A percentile compares a stretch with the other conserved stretches of the same genome.
These are phyloP conservation scores for Tolmerus cingulatus DNA, from an alignment of 2,888 invertebrate species.

Conservation along the genomic window DNA sequence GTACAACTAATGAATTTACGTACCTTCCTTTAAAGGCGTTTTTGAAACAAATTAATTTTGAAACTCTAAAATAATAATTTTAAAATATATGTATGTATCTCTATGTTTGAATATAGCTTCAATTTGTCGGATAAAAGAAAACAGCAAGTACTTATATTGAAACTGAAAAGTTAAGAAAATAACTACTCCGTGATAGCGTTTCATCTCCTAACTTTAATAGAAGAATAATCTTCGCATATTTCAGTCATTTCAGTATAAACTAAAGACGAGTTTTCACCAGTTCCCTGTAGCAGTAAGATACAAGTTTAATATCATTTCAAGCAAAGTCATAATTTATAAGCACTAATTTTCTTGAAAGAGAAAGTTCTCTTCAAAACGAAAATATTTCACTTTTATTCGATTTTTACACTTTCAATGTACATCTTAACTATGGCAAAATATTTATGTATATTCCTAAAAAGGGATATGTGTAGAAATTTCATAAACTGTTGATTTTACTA, in stretches of 20 bases:
- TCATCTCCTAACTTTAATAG: not conserved
- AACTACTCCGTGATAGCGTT: not conserved
- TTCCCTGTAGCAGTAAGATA: not conserved
- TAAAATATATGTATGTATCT: too few relatives aligned
- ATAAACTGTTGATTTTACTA: too few relatives aligned
- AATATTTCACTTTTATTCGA: not conserved
- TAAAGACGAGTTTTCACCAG: not conserved
- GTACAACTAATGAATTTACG: too few relatives aligned
- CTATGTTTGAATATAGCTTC: too few relatives aligned
- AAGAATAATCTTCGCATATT: not conserved
- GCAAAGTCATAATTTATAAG: not conserved
- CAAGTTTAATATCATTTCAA: not conserved
- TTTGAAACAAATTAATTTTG: too few relatives aligned
- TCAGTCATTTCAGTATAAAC: not conserved
- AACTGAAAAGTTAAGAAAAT: not conserved
- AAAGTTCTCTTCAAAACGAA: not conserved
- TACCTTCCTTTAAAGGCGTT: too few relatives aligned
- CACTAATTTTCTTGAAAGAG: not conserved
- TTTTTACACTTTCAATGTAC: not conserved
- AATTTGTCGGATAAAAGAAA: not conserved
- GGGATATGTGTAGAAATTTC: too few relatives aligned
- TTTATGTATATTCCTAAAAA: too few relatives aligned
- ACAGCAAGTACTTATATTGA: not conserved
- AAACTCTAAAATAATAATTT: too few relatives aligned
- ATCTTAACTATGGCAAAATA: too few relatives aligned